Percentiles rank a stretch among this genome's conserved stretches.
Evolutionary conservation across 1,140 invertebrate genomes (phyloP).

Genomic region (Zaprionus inermis): DNA sequence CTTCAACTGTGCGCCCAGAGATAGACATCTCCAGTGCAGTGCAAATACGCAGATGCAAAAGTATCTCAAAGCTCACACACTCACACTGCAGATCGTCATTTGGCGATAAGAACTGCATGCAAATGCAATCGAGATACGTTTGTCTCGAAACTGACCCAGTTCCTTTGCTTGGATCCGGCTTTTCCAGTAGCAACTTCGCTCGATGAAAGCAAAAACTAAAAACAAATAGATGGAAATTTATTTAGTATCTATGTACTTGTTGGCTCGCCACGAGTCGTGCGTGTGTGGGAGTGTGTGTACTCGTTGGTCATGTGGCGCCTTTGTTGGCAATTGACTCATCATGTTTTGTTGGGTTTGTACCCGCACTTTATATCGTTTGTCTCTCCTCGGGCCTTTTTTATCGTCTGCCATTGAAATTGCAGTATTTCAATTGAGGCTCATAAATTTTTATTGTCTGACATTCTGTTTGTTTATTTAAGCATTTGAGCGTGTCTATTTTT

Average conservation of each 20-base stretch:
- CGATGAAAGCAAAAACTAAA: slow-evolving; percentile 74
- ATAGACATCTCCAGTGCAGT: slow-evolving; percentile 64
- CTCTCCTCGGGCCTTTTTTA: slow-evolving; percentile 46
- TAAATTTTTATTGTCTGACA: slow-evolving; percentile 76
- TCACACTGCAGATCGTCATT: slow-evolving; percentile 64
- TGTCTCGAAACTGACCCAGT: slow-evolving; percentile 70
- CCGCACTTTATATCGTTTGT: slow-evolving; percentile 22
- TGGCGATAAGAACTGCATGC: slow-evolving; percentile 65
- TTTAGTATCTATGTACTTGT: slow-evolving; percentile 7
- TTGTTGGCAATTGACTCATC: slow-evolving; percentile 72
- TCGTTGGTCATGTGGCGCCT: slow-evolving; percentile 44
- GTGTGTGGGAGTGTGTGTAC: slow-evolving; percentile 22
- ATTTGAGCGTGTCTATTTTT: slow-evolving; percentile 75
- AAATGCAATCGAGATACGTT: slow-evolving; percentile 81
- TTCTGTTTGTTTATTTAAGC: slow-evolving; percentile 77
- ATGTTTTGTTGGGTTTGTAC: slow-evolving; percentile 47
- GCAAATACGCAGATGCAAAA: slow-evolving; percentile 66
- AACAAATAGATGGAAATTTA: slow-evolving; percentile 2
- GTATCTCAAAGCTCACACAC: slow-evolving; percentile 51
- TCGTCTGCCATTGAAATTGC: slow-evolving; percentile 78
- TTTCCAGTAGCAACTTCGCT: slow-evolving; percentile 2
- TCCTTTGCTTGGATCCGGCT: slow-evolving; percentile 34
- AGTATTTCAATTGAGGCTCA: slow-evolving; percentile 74
- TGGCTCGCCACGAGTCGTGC: neutral
- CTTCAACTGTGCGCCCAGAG: slow-evolving; percentile 63